Base-by-base conservation (phyloP, 2,797 vertebrate species). In the Sebastes aleutianus region DNA sequence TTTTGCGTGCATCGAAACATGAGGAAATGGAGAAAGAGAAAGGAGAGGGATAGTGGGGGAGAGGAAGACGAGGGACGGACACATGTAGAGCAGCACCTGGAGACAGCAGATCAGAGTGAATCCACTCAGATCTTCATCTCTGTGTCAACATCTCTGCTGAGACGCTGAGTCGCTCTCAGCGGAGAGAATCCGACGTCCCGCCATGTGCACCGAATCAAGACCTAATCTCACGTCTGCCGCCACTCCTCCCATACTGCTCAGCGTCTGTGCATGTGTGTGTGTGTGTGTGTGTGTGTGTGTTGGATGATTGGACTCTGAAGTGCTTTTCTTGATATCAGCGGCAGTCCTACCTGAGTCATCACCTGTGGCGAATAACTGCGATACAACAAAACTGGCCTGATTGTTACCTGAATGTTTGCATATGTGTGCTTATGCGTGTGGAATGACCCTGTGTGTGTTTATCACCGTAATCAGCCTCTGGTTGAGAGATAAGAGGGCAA, bases 401-500 rank as follows among this genome's bases (percentile, higher is more conserved):
- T 80, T 61, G 47, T 78, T 24, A 74, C 47, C 66, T 61, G 63
- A 65, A 10, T 88, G 79, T 84, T 79, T 82, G 66, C 58, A 20
- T n/a, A 3, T 32, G 26, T 63, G 43, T 72, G 58, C 67, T 68
- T 24, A 39, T 43, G 53, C 8, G 36, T 62, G 56, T 74, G 7
- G 22, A 67, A 73, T 70, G 85, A 82, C 66, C 59, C 53, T 27
- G 47, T 63, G 82, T 72, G 75, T 74, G 65, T 85, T 82, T 85
- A 90, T 89, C 88, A n/a, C 56, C 2, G 68, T 62, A 27, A 85
- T 90, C 85, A 54, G 70, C 70, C 61, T 74, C 68, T 61, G 79
- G 39, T 61, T 76, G 54, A 26, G 59, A 83, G 91, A 91, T 83
- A 87, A 90, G 79, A 77, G 61, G 66, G 72, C 80, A 86, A 86